Evolutionary conservation across 2,888 invertebrate genomes (phyloP).

Genomic region (Noctua pronuba): DNA sequence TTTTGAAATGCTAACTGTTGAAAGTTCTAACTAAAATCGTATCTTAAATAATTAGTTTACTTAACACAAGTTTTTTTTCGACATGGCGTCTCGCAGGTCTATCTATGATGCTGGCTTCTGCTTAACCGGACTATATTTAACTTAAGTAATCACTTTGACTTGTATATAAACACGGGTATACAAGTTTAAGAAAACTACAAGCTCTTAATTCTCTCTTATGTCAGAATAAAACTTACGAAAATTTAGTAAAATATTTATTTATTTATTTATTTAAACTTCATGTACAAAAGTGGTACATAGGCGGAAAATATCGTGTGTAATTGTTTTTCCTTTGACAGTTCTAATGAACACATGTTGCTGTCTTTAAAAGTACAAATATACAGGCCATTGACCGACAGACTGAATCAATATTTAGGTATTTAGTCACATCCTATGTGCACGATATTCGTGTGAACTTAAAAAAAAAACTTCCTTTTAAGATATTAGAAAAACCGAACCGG

Average conservation of each 20-base stretch:
- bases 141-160: too few relatives aligned
- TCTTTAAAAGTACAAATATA: background rate
- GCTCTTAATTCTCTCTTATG: background rate
- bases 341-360: background rate
- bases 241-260: background rate
- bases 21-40: too few relatives aligned
- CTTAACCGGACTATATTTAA: too few relatives aligned
- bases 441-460: conserved; percentile 23
- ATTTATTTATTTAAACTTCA: too few relatives aligned
- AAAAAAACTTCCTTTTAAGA: background rate
- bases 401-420: conserved; percentile 25
- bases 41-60: too few relatives aligned
- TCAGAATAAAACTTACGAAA: background rate
- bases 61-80: too few relatives aligned
- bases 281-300: too few relatives aligned
- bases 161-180: too few relatives aligned
- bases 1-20: too few relatives aligned
- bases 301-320: too few relatives aligned
- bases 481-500: conserved; percentile 30
- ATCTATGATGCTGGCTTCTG: too few relatives aligned
- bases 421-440: conserved; percentile 3
- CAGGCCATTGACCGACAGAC: background rate
- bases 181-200: background rate
- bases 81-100: too few relatives aligned
- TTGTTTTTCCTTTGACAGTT: background rate